Conservation (phyloP, 1,140 invertebrate species). For the Leptinotarsa texana region DNA sequence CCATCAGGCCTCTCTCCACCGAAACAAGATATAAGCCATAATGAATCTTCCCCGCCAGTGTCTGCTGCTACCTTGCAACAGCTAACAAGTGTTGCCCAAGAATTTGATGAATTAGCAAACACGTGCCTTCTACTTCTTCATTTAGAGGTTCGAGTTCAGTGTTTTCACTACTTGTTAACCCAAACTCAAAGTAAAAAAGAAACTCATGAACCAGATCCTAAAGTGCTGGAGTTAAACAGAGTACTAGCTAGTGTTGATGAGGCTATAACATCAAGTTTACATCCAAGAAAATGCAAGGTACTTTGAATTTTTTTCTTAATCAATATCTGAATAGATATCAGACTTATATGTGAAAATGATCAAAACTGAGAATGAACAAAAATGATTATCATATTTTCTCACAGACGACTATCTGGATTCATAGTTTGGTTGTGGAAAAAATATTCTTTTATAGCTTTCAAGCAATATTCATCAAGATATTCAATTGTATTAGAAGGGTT, state of each 20-base stretch:
- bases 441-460: too few relatives aligned
- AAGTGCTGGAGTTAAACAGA: constrained; percentile 79
- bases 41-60: constrained; percentile 40
- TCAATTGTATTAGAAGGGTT: too few relatives aligned
- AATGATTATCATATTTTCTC: too few relatives aligned
- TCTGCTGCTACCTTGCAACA: constrained; percentile 58
- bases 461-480: too few relatives aligned
- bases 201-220: constrained; percentile 77
- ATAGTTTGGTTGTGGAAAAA: too few relatives aligned
- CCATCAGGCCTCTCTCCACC: constrained; percentile 51
- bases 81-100: constrained; percentile 69
- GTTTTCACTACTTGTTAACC: constrained; percentile 87
- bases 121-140: constrained; percentile 89
- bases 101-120: constrained; percentile 87
- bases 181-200: constrained; percentile 66
- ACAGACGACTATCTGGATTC: too few relatives aligned
- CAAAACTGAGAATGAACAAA: too few relatives aligned
- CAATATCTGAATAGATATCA: neutral
- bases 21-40: constrained; percentile 45
- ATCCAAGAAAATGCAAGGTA: constrained; percentile 74
- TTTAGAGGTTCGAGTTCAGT: constrained; percentile 90
- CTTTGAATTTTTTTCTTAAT: neutral
- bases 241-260: constrained; percentile 81
- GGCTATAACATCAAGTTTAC: constrained; percentile 72
- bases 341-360: too few relatives aligned